These are phyloP conservation scores for Tenrec ecaudatus DNA, from an alignment of 2,113 vertebrate species.

Conservation along the genomic window DNA sequence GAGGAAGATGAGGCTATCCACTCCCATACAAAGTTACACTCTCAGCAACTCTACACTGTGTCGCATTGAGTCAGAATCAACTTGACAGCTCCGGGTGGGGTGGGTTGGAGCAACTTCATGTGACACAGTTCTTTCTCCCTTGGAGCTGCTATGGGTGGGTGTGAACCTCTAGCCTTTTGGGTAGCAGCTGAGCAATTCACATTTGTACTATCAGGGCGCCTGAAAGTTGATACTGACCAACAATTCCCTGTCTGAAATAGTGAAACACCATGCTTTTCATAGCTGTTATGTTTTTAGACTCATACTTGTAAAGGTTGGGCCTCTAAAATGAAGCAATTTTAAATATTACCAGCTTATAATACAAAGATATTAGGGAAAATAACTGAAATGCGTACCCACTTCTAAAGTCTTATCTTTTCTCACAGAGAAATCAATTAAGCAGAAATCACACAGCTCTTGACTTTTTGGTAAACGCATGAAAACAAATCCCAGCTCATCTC, in stretches of 20 bases:
- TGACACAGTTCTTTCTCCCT: background rate
- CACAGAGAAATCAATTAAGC: conserved; percentile 14
- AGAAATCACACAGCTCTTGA: conserved; percentile 32
- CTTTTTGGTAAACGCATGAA: background rate
- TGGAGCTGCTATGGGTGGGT: background rate
- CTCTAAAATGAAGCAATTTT: conserved; percentile 70
- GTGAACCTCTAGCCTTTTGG: background rate
- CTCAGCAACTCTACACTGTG: too few species aligned
- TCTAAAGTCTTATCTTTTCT: conserved; percentile 55
- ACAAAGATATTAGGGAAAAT: conserved; percentile 25
- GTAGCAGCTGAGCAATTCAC: background rate
- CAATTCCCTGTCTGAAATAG: background rate
- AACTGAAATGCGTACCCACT: conserved; percentile 41
- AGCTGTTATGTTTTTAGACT: background rate
- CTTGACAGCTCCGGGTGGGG: too few species aligned
- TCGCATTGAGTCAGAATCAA: too few species aligned
- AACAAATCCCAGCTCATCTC: conserved; percentile 37
- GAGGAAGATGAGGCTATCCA: too few species aligned
- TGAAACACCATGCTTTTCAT: conserved; percentile 8
- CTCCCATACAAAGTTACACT: too few species aligned
- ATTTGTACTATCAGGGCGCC: background rate
- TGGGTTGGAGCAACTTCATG: too few species aligned
- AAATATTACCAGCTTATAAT: conserved; percentile 63
- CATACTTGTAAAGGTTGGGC: background rate
- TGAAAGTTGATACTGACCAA: background rate